Evolutionary conservation across 1,140 invertebrate genomes (phyloP).

Genomic region (Heliconius melpomene): DNA sequence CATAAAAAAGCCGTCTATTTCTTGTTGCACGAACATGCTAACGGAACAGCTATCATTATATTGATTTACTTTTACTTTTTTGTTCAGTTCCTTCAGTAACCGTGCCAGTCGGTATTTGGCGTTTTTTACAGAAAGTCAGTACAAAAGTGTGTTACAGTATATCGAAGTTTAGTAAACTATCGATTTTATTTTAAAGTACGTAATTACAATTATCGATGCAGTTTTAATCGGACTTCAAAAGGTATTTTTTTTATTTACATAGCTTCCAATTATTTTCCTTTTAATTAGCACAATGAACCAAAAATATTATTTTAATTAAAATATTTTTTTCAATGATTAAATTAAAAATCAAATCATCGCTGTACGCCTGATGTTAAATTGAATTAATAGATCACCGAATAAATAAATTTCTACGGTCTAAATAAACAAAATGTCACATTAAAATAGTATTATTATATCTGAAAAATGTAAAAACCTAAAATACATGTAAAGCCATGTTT

Average conservation of each 20-base stretch:
- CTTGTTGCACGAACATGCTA: neutral
- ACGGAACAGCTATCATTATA: conserved; percentile 38
- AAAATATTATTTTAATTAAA: no score
- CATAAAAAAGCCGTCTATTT: neutral
- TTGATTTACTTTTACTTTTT: conserved; percentile 61
- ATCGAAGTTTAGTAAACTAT: conserved; percentile 14
- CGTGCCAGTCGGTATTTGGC: conserved; percentile 52
- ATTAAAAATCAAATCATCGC: no score
- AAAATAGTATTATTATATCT: no score
- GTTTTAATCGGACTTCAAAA: neutral
- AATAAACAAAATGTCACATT: no score
- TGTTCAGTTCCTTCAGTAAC: conserved; percentile 43
- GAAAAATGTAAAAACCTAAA: no score
- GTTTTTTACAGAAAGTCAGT: conserved; percentile 14
- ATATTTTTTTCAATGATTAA: no score
- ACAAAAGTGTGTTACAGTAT: conserved; percentile 22
- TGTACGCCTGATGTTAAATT: no score
- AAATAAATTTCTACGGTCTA: no score
- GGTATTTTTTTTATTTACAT: neutral
- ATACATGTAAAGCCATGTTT: no score
- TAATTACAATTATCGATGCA: neutral
- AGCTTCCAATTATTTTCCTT: no score
- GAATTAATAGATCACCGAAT: no score
- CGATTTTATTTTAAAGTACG: conserved; percentile 1
- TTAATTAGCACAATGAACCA: no score